Base-by-base conservation (phyloP, 2,797 vertebrate genomes). In the Triplophysa yarkandensis region DNA sequence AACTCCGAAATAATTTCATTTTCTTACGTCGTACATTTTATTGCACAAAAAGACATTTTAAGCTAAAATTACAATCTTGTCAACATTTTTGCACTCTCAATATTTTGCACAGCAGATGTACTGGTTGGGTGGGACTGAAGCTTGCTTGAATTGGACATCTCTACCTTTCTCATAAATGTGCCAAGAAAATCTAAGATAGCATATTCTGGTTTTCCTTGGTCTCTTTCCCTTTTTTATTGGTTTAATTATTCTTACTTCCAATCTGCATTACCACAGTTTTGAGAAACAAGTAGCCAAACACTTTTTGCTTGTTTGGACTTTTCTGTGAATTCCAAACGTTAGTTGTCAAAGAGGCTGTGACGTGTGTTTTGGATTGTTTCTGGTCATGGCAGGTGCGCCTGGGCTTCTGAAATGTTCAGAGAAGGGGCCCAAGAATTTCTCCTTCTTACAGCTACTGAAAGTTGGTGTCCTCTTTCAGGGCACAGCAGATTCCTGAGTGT, bases 401-500 rank as follows among this genome's bases (percentile, higher is more conserved):
- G 25, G 16, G 39, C 17, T 63, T 50, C 50, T 58, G 76, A 77
- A 74, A 54, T 34, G 71, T 72, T 74, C 73, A 75, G 39, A 67
- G 62, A 66, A 74, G 77, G 72, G 74, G 68, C 73, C 68, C 67
- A 66, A 76, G 50, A 74, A 79, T 83, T 79, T 83, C 52, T 55
- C 71, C 55, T 63, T 10, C 36, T 71, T 43, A 50, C 32, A 70
- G 63, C 58, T 52, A 73, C 52, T 76, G 55, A 27, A 67, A 66
- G 43, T 67, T 23, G 76, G 80, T 82, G 80, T 86, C 83, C 43
- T 81, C 80, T 86, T 84, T 82, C 83, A 80, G 80, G 61, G 62
- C 76, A 64, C 84, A 80, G 83, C 83, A 83, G 48, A 86, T 84
- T 84, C 77, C 74, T 71, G 13, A 7, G 58, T 71, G 68, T 58